These are phyloP conservation scores for Drosophila arawakana DNA, from an alignment of 1,140 invertebrate genomes.

Conservation along the genomic window DNA sequence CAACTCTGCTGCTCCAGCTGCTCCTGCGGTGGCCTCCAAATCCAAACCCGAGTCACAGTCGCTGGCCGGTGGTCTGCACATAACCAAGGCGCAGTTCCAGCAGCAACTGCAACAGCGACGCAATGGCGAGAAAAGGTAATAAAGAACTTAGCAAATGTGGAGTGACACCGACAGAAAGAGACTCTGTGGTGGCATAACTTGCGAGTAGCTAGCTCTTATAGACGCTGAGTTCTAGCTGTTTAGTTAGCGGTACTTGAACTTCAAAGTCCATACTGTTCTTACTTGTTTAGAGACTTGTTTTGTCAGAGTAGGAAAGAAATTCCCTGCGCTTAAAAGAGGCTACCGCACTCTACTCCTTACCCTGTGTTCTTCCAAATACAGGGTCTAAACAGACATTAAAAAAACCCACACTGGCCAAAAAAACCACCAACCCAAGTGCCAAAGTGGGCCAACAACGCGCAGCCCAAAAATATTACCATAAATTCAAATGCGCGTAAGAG, in stretches of 20 bases:
- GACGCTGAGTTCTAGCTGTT: no score
- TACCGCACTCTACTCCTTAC: no score
- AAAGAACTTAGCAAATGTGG: conserved; percentile 25
- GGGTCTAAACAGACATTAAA: neutral
- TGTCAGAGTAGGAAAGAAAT: no score
- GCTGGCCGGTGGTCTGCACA: conserved; percentile 69
- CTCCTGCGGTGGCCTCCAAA: conserved; percentile 50
- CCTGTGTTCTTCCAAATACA: neutral
- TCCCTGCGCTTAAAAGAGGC: no score
- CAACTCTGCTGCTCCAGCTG: conserved; percentile 43
- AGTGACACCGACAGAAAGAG: neutral
- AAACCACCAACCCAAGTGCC: conserved; percentile 1
- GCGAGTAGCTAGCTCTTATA: no score
- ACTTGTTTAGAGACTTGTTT: no score
- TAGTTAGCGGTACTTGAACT: no score
- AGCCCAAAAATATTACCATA: conserved; percentile 64
- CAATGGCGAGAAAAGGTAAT: conserved; percentile 68
- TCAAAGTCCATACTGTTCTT: no score
- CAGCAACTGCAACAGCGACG: conserved; percentile 75
- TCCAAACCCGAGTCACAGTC: conserved; percentile 36
- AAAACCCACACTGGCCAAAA: neutral
- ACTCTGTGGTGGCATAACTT: neutral
- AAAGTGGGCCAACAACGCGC: conserved; percentile 47
- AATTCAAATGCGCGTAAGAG: conserved; percentile 56
- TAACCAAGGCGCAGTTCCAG: conserved; percentile 80